Evolutionary conservation across 2,888 invertebrate species (phyloP), one percentile per base, ranked within the genome.

Genomic region (Cryptocephalus moraei): DNA sequence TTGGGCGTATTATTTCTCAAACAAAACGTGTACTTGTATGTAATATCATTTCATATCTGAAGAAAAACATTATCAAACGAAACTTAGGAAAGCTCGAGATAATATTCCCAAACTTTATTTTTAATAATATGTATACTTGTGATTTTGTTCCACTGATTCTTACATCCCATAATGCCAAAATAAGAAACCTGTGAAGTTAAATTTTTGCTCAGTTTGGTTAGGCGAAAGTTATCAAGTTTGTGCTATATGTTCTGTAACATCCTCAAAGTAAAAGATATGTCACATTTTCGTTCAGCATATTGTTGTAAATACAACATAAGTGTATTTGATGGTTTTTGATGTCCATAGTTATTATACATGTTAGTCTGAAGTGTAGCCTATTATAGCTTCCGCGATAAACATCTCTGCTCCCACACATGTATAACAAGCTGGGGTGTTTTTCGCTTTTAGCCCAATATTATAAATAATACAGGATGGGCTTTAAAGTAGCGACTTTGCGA

Each of bases 251-350:
- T 52, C 43, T 45, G 47, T 47, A 43, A 44, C 51, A 48, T 51
- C 51, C 49, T 22, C 53, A 49, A 44, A 46, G 45, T 49, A 45
- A 42, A 49, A 47, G 42, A 45, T 47, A 40, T 48, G 44, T 41
- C 39, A 22, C 39, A 45, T 53, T 51, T 47, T 41, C 40, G 45
- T 48, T 51, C 50, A 53, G 55, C 55, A 58, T 22, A 22, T 61
- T 63, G 64, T 65, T 66, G 66, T 67, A 67, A 62, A 68, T 66
- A 67, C 63, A 64, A 63, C 63, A 63, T 59, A 61, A 61, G 60
- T 64, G 63, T 64, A 62, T 65, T 57, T 59, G 12, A 64, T 63
- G 64, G 64, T 66, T 54, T 56, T 63, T 61, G 61, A 60, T 65
- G 65, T 66, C 62, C 60, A 64, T 60, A 60, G 59, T 57, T 62